phyloP scores from a whole-genome alignment of 2,113 vertebrate species.

The Sula dactylatra region DNA sequence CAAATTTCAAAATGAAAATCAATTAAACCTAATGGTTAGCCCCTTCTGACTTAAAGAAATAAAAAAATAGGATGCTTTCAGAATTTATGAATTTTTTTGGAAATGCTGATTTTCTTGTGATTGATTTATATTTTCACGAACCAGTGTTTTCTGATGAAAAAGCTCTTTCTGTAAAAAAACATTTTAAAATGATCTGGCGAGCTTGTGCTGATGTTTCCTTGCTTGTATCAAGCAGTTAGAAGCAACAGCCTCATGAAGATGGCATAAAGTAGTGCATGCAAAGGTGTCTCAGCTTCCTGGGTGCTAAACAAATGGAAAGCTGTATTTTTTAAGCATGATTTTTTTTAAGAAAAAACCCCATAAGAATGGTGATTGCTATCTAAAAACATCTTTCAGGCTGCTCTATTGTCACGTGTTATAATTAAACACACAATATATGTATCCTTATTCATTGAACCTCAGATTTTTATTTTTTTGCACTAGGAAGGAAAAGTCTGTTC shows the following conservation, averaged over 20 bases:
- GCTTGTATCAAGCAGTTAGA: background rate
- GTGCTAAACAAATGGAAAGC: background rate
- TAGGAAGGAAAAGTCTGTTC: background rate
- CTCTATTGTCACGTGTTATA: background rate
- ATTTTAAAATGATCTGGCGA: background rate
- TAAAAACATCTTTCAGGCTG: background rate
- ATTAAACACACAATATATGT: background rate
- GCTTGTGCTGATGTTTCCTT: background rate
- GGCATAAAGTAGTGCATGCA: background rate
- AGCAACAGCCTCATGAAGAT: background rate
- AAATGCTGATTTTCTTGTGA: background rate
- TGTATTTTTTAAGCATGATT: background rate
- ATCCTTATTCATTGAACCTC: background rate
- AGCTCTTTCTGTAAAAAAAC: background rate
- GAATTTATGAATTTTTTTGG: background rate
- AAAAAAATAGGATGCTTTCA: background rate
- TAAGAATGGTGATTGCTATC: background rate
- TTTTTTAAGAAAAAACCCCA: fast-evolving
- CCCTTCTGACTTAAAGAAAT: background rate
- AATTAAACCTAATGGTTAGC: background rate
- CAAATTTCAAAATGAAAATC: background rate
- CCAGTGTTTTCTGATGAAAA: background rate
- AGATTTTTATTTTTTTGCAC: background rate
- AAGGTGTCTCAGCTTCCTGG: background rate
- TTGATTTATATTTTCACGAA: background rate